Percentiles rank a stretch among this genome's conserved stretches.
These are phyloP conservation scores for Lophius americanus DNA, from an alignment of 2,797 vertebrate genomes.

Conservation along the genomic window DNA sequence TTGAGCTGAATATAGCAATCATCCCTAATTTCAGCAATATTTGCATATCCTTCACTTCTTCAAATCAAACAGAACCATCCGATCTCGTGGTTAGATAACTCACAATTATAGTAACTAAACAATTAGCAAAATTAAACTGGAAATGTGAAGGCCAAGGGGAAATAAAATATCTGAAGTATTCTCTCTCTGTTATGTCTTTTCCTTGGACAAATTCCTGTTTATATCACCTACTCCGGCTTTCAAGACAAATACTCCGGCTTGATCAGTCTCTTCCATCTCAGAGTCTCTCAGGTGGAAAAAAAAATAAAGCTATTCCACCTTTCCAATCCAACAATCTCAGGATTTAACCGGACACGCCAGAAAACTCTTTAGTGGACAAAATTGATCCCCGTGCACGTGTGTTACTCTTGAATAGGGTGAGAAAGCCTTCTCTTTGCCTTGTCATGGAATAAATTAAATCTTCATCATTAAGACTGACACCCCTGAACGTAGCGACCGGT, in stretches of 20 bases:
- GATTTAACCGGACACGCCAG: conserved; percentile 38
- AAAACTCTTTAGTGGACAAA: conserved; percentile 41
- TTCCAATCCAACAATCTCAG: conserved; percentile 37
- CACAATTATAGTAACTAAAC: too few species aligned
- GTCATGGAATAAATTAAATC: conserved; percentile 45
- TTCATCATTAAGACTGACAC: conserved; percentile 20
- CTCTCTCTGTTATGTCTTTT: too few species aligned
- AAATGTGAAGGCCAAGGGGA: too few species aligned
- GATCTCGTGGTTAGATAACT: too few species aligned
- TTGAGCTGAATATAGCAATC: too few species aligned
- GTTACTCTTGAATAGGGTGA: too few species aligned
- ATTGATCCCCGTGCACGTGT: conserved; percentile 39
- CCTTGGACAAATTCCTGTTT: conserved; percentile 24
- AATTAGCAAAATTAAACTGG: too few species aligned
- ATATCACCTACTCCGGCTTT: conserved; percentile 26
- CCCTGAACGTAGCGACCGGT: conserved; percentile 5
- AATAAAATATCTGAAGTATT: too few species aligned
- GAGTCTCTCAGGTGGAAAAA: conserved; percentile 21
- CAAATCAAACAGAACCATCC: too few species aligned
- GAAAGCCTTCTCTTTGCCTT: conserved; percentile 27
- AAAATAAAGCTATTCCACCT: conserved; percentile 41
- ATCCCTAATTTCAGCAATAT: too few species aligned
- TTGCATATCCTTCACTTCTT: too few species aligned
- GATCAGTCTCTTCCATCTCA: conserved; percentile 7
- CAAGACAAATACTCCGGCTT: conserved; percentile 25